Evolutionary conservation across 2,797 vertebrate genomes (phyloP), one percentile per base, ranked within the genome.

Genomic region (Xiphorhynchus erythropygius): DNA sequence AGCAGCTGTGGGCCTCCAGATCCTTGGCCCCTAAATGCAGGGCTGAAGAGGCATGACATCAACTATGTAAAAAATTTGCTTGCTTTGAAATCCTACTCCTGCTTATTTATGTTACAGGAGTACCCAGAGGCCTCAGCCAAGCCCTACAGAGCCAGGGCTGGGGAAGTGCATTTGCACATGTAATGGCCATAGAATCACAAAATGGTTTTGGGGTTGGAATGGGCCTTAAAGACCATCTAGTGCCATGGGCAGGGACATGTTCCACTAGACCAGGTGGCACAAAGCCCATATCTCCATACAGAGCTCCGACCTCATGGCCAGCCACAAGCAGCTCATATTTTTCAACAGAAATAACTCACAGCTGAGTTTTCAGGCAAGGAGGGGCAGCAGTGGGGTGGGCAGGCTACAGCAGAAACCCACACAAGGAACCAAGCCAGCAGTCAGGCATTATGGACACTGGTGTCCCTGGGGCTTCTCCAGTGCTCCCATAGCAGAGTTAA

Each of bases 71-170:
- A 94, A 94, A 86, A 87, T 81, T 35, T 71, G 68, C 93, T 88
- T 70, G 69, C 87, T 86, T 90, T 91, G 91, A 94, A 96, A 94
- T 68, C 79, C 70, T 87, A 67, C 77, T 76, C 93, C 88, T 88
- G 67, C 77, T 94, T 93, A 87, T 92, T 94, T 90, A 81, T 7
- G 13, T 83, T 92, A 44, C 35, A 63, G 67, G 35, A 94, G 77
- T 5, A 93, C 44, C 63, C 75, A 88, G 91, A 76, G 63, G 80
- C 83, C 44, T 42, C 91, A 81, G 83, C 76, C 89, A 85, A 86
- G 57, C 64, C 86, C 84, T 63, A 11, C 52, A 60, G 65, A 64
- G 80, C 59, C 23, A 2, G 0, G 41, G 55, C 77, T 92, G 69
- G 23, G 73, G 78, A 77, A 85, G 6, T 4, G 32, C 28, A 18